phyloP scores from a whole-genome alignment of 2,888 invertebrate species.

The Drosophila tripunctata region DNA sequence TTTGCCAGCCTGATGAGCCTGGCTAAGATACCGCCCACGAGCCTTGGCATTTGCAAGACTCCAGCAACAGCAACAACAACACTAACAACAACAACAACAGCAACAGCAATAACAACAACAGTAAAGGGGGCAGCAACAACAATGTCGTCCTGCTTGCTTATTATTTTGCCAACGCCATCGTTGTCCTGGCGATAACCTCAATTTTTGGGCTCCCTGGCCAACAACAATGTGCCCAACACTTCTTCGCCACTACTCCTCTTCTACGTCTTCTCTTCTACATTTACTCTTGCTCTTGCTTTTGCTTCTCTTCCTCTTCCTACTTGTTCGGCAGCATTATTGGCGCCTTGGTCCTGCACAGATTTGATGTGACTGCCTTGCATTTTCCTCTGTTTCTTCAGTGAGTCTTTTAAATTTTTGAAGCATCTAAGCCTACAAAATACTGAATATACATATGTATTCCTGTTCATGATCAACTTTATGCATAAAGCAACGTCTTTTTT shows the following conservation, averaged over 20 bases:
- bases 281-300: background rate
- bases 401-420: background rate
- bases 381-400: conserved; percentile 29
- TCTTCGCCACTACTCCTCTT: background rate
- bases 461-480: too few species aligned
- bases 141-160: conserved; percentile 43
- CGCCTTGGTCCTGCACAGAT: conserved; percentile 62
- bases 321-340: conserved; percentile 33
- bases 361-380: conserved; percentile 70
- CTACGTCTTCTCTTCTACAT: background rate
- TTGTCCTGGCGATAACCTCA: conserved; percentile 74
- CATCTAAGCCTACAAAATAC: too few species aligned
- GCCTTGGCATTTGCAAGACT: conserved; percentile 33
- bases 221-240: conserved; percentile 50
- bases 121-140: conserved; percentile 8
- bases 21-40: conserved; percentile 42
- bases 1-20: conserved; percentile 66
- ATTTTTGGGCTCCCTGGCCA: conserved; percentile 80
- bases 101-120: background rate
- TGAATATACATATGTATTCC: too few species aligned
- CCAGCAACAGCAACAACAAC: conserved; percentile 1
- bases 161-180: conserved; percentile 44
- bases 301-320: background rate
- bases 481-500: too few species aligned
- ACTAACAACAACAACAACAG: background rate